Evolutionary conservation across 1,140 invertebrate genomes (phyloP).

Genomic region (Trichoplusia ni): DNA sequence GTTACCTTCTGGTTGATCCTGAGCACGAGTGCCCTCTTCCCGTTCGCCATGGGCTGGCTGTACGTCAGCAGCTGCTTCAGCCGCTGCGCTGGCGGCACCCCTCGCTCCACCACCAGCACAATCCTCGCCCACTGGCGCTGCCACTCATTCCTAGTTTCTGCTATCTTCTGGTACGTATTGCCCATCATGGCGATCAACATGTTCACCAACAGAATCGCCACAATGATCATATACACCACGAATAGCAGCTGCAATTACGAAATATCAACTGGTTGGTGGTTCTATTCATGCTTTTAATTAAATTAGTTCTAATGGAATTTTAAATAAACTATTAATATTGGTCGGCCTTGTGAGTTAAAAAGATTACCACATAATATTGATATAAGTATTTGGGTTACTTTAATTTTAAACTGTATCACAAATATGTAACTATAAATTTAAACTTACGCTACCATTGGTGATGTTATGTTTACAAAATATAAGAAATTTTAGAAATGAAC

Average conservation of each 20-base stretch:
- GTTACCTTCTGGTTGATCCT: conserved; percentile 91
- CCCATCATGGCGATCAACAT: conserved; percentile 99
- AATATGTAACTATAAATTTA: too few relatives aligned
- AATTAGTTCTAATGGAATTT: too few relatives aligned
- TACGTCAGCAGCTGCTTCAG: conserved; percentile 93
- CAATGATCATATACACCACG: conserved; percentile 97
- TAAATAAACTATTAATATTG: too few relatives aligned
- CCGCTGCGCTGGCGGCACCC: conserved; percentile 93
- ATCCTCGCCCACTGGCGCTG: conserved; percentile 99
- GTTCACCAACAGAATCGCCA: conserved; percentile 97
- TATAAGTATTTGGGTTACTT: too few relatives aligned
- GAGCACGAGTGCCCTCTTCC: conserved; percentile 92
- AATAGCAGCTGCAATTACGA: conserved; percentile 89
- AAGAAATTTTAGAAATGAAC: too few relatives aligned
- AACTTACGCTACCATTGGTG: too few relatives aligned
- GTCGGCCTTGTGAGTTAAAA: too few relatives aligned
- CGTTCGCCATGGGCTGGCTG: conserved; percentile 97
- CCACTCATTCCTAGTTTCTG: conserved; percentile 98
- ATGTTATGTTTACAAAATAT: too few relatives aligned
- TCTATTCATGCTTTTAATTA: too few relatives aligned
- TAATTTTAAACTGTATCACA: too few relatives aligned
- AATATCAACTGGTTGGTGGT: not conserved
- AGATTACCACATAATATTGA: too few relatives aligned
- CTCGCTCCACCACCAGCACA: conserved; percentile 97
- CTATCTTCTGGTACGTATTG: conserved; percentile 99